Evolutionary conservation across 2,797 vertebrate genomes (phyloP).

Genomic region (Chloroceryle amazona): DNA sequence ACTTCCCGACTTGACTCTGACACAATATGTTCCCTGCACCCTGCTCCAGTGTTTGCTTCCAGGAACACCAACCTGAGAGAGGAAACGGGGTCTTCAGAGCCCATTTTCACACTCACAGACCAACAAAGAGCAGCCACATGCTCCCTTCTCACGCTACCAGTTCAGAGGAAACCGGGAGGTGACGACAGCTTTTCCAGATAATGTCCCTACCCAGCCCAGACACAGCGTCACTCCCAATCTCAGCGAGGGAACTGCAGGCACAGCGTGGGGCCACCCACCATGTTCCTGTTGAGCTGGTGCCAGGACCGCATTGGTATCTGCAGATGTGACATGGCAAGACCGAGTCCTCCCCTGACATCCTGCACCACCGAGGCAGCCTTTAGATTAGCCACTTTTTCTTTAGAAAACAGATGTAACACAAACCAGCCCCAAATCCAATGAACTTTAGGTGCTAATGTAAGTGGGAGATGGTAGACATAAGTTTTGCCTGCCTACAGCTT

Average conservation of each 20-base stretch:
- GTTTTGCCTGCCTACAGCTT: not conserved
- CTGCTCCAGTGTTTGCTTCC: not conserved
- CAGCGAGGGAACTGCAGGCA: not conserved
- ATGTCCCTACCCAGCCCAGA: not conserved
- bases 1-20: not conserved
- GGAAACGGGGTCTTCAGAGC: accelerated
- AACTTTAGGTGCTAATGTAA: not conserved
- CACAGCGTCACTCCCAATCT: not conserved
- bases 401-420: not conserved
- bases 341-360: not conserved
- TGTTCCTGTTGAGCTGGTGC: not conserved
- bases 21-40: accelerated
- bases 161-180: not conserved
- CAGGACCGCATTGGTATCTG: not conserved
- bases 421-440: not conserved
- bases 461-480: not conserved
- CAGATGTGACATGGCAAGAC: not conserved
- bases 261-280: not conserved
- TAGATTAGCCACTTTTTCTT: not conserved
- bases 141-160: not conserved
- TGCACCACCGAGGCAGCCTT: not conserved
- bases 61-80: not conserved
- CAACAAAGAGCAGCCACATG: not conserved
- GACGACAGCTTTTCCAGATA: not conserved
- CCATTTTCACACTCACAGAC: not conserved